Conservation (phyloP, 2,888 invertebrate genomes). For the Hirudinaria manillensis region DNA sequence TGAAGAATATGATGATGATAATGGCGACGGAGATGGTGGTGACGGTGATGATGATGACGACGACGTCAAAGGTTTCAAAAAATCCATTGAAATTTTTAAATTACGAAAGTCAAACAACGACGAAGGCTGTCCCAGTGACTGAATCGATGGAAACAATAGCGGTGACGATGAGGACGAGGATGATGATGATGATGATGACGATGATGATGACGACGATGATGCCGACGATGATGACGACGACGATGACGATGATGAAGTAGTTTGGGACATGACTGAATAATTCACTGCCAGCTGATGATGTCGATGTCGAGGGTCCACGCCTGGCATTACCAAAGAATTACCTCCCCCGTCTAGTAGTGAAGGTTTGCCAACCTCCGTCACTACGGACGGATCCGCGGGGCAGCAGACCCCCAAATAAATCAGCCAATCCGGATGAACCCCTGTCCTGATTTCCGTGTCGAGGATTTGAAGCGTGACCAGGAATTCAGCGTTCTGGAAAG, state of each 20-base stretch:
- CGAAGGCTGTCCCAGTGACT: neutral
- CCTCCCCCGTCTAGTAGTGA: neutral
- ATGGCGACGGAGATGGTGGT: constrained; percentile 15
- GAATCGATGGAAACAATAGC: neutral
- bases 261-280: constrained; percentile 16
- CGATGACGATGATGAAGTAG: constrained; percentile 22
- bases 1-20: constrained; percentile 29
- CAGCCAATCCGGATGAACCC: neutral
- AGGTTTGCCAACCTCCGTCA: neutral
- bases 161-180: neutral
- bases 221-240: constrained; percentile 20
- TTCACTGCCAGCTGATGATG: constrained; percentile 5
- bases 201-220: constrained; percentile 13
- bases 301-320: neutral
- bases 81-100: constrained; percentile 1
- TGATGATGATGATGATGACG: neutral
- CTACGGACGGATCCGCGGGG: neutral
- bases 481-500: neutral
- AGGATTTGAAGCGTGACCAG: neutral
- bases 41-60: constrained; percentile 26
- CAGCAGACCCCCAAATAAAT: neutral
- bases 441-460: neutral
- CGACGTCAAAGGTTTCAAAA: constrained; percentile 8
- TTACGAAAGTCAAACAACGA: neutral
- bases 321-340: neutral